These are phyloP conservation scores for Myathropa florea DNA, from an alignment of 2,888 invertebrate genomes.

Conservation along the genomic window DNA sequence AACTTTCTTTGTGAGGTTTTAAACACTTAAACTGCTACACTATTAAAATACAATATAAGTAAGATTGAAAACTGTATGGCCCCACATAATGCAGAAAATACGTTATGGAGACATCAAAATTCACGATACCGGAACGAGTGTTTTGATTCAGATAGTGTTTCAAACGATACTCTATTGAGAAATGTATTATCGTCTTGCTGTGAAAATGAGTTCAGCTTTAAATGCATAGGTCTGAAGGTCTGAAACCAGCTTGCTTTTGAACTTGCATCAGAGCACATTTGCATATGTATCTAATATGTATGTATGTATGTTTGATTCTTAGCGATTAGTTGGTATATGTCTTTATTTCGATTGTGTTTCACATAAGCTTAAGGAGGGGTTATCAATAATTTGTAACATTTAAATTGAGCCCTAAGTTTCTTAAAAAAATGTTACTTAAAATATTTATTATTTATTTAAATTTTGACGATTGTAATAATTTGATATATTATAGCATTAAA, in stretches of 20 bases:
- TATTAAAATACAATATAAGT: conserved; percentile 50
- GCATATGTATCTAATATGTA: background rate
- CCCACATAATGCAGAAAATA: conserved; percentile 71
- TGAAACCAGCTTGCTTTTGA: background rate
- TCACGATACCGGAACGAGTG: conserved; percentile 58
- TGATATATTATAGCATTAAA: conserved; percentile 25
- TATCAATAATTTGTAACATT: conserved; percentile 69
- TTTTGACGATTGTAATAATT: conserved; percentile 30
- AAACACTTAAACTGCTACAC: conserved; percentile 41
- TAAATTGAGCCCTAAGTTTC: conserved; percentile 74
- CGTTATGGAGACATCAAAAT: conserved; percentile 71
- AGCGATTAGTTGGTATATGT: background rate
- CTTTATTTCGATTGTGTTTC: background rate
- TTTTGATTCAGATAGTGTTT: conserved; percentile 41
- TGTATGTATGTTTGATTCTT: background rate
- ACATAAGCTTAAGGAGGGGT: conserved; percentile 28
- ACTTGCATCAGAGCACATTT: background rate
- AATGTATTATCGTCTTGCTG: background rate
- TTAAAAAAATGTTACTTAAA: conserved; percentile 36
- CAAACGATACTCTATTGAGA: background rate
- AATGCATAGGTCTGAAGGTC: background rate
- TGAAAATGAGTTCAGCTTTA: background rate
- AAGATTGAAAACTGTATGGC: conserved; percentile 70
- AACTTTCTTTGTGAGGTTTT: background rate
- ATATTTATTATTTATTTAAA: conserved; percentile 15